These are phyloP conservation scores for Achatina immaculata DNA, from an alignment of 1,140 invertebrate genomes.

Conservation along the genomic window DNA sequence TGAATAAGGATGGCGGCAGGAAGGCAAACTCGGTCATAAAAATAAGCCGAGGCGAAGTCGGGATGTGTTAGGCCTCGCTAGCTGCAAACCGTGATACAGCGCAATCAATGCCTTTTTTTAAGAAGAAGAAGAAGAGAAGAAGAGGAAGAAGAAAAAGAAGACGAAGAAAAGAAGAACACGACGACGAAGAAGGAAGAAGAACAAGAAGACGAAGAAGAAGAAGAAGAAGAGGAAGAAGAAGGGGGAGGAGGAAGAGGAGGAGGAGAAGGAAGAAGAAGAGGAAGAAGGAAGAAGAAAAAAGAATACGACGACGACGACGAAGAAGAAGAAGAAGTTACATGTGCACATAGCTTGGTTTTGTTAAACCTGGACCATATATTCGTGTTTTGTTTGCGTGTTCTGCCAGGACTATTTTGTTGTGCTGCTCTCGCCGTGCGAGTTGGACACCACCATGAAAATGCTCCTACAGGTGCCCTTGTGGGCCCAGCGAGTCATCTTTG, in stretches of 20 bases:
- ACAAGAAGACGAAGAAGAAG: neutral
- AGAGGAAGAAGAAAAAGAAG: neutral
- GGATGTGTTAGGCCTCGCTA: too few species aligned
- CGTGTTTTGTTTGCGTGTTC: too few species aligned
- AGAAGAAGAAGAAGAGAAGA: neutral
- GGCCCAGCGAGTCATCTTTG: conserved; percentile 97
- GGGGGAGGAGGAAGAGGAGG: neutral
- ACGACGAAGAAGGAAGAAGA: neutral
- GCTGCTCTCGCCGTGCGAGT: conserved; percentile 94
- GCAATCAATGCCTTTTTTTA: too few species aligned
- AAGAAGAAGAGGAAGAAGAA: neutral
- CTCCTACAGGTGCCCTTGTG: conserved; percentile 97
- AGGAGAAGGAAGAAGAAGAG: neutral
- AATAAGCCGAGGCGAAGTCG: too few species aligned
- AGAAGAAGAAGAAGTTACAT: neutral
- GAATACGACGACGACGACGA: neutral
- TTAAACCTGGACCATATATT: too few species aligned
- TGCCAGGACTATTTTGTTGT: conserved; percentile 95
- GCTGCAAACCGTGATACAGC: too few species aligned
- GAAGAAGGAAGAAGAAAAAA: neutral
- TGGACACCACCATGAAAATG: conserved; percentile 97
- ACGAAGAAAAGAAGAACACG: neutral
- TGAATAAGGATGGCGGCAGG: too few species aligned
- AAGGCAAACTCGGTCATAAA: too few species aligned
- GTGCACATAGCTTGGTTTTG: too few species aligned